Evolutionary conservation across 2,797 vertebrate genomes (phyloP).

Genomic region (Cryptoprocta ferox): DNA sequence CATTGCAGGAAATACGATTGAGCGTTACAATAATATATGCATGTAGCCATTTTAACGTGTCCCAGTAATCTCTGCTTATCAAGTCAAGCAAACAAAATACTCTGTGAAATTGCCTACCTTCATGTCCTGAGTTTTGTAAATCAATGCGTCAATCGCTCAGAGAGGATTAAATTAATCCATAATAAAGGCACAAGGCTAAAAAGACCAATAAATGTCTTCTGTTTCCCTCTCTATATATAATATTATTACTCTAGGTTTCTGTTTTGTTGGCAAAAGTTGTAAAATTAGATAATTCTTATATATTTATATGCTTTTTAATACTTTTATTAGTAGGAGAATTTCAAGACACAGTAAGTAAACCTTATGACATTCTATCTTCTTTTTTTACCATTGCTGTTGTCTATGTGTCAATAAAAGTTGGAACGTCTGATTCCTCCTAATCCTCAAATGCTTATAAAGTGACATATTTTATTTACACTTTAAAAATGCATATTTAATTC

Average conservation of each 20-base stretch:
- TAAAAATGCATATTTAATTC: constrained; percentile 38
- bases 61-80: constrained; percentile 56
- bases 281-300: constrained; percentile 66
- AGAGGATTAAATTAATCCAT: constrained; percentile 71
- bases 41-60: constrained; percentile 57
- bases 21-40: constrained; percentile 8
- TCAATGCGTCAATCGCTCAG: constrained; percentile 46
- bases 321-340: constrained; percentile 29
- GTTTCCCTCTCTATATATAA: not conserved
- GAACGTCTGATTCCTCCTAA: constrained; percentile 50
- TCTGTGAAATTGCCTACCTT: not conserved
- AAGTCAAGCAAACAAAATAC: constrained; percentile 32
- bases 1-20: constrained; percentile 34
- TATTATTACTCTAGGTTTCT: constrained; percentile 33
- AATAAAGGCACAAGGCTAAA: constrained; percentile 49
- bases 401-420: constrained; percentile 57
- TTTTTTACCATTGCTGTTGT: constrained; percentile 33
- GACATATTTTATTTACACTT: constrained; percentile 55
- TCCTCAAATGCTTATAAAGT: constrained; percentile 48
- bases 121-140: constrained; percentile 62
- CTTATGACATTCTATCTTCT: not conserved
- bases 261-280: constrained; percentile 48
- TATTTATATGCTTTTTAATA: not conserved
- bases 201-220: constrained; percentile 13
- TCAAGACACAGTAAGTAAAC: constrained; percentile 10